These are phyloP conservation scores for Garra rufa DNA, from an alignment of 2,113 vertebrate genomes.

Conservation along the genomic window DNA sequence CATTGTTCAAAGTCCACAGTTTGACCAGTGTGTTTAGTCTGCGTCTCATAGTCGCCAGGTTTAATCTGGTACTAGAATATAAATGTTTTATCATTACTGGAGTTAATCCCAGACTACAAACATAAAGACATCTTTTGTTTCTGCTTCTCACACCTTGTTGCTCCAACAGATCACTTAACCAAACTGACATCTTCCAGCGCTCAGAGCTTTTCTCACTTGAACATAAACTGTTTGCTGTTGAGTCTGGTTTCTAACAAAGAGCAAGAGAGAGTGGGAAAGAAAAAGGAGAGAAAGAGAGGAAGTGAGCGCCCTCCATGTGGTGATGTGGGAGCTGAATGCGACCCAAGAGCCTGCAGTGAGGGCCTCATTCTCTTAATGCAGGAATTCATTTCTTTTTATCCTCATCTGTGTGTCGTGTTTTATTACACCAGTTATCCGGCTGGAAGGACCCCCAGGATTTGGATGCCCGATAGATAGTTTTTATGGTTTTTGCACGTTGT, in stretches of 20 bases:
- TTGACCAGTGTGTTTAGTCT: background rate
- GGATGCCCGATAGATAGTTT: slow-evolving; percentile 59
- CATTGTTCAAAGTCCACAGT: slow-evolving; percentile 15
- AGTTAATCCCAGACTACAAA: slow-evolving; percentile 27
- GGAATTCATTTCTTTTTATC: slow-evolving; percentile 73
- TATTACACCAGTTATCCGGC: slow-evolving; percentile 66
- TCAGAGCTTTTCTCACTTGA: slow-evolving; percentile 19
- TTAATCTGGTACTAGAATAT: slow-evolving; percentile 13
- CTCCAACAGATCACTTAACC: slow-evolving; percentile 42
- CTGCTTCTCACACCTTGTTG: slow-evolving; percentile 27
- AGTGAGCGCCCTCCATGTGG: slow-evolving; percentile 69
- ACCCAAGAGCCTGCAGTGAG: slow-evolving; percentile 66
- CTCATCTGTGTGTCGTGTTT: slow-evolving; percentile 56
- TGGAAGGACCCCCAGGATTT: slow-evolving; percentile 68
- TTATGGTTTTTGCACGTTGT: slow-evolving; percentile 67
- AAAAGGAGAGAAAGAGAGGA: slow-evolving; percentile 57
- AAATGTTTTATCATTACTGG: slow-evolving; percentile 8
- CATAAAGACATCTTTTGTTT: slow-evolving; percentile 29
- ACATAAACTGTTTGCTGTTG: slow-evolving; percentile 28
- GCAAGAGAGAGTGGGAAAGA: slow-evolving; percentile 17
- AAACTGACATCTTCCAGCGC: slow-evolving; percentile 35
- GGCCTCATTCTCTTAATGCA: slow-evolving; percentile 75
- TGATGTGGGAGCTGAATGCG: slow-evolving; percentile 62
- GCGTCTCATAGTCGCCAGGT: background rate
- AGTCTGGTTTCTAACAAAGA: slow-evolving; percentile 8